Evolutionary conservation across 2,113 vertebrate species (phyloP), one percentile per base, ranked within the genome.

Genomic region (Engystomops pustulosus): DNA sequence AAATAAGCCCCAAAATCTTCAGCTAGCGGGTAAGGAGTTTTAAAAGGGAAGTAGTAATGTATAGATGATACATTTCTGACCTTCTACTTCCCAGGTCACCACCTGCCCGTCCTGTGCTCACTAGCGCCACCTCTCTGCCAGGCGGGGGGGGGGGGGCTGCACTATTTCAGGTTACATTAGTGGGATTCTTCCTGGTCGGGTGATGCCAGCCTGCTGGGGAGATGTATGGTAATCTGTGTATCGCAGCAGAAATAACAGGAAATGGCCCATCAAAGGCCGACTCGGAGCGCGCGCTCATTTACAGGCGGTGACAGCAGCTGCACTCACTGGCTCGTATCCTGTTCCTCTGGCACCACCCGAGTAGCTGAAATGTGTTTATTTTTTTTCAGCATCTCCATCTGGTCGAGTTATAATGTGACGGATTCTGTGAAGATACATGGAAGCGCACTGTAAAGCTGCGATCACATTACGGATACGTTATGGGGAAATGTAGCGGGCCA

Each of bases 221-320:
- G 8, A 20, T 14, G 20, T 32, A 17, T 6, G 2, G 47, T 34
- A 45, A 55, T 14, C 4, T 53, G 79, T 38, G 17, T 23, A 68
- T 82, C 27, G 18, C 36, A 9, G 32, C 12, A 44, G 44, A 34
- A 45, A 62, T 47, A 83, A 83, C 70, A 65, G 81, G 81, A 83
- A 83, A 49, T 25, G 12, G 71, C 41, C 69, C 55, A 65, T 83
- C 70, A 75, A 62, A 76, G 70, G 10, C 34, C 18, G 15, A n/a
- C 34, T 8, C 34, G 14, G 49, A 34, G 49, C 15, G 45, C 47
- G 38, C n/a, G 18, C 36, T 55, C 41, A 14, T 34, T 58, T 67
- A 25, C 38, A 32, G n/a, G 10, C 79, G 8, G 47, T 44, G 79
- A 70, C 38, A 58, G 41, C 80, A 71, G 65, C 69, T 71, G 80